Base-by-base conservation (phyloP, 1,140 invertebrate genomes). In the Caenorhabditis tropicalis region DNA sequence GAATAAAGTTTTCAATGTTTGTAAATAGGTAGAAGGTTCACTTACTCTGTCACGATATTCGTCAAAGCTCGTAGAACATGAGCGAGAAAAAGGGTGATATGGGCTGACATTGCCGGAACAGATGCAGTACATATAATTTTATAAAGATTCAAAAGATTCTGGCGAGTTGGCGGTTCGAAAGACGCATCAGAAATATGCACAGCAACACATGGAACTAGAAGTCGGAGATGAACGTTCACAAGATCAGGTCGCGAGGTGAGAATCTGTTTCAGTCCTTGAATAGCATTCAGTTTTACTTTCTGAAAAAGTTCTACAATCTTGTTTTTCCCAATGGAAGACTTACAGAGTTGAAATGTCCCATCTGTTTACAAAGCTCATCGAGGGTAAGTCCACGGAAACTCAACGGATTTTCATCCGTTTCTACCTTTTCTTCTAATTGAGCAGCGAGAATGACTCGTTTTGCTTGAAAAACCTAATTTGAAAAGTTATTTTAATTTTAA, bases 321-420 rank as follows among this genome's bases (percentile, higher is more conserved):
- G 43, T 2, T n/a, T n/a, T n/a, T n/a, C n/a, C n/a, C n/a, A n/a
- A n/a, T n/a, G n/a, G n/a, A n/a, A n/a, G n/a, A 84, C 84, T 48
- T 46, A 85, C 48, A 36, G 49, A n/a, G 46, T 87, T 87, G 60
- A 82, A 86, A 60, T 87, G 86, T 0, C 86, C 84, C 29, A 87
- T 51, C 46, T 87, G 86, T 19, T 85, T 83, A 39, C 83, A 86
- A 9, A 87, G 58, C 31, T 87, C 86, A 21, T 87, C 83, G 19
- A 86, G 74, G 2, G 85, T 86, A 2, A 86, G 39, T 33, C 83
- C 83, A 24, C 85, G 60, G 36, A 80, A 82, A 21, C 58, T 74
- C 9, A 84, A 43, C 21, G 85, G 83, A 49, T 85, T 81, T 9
- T 33, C 58, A 33, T 82, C 58, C 7, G 80, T 58, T 49, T 85